A percentile compares a stretch with the other conserved stretches of the same genome.
Evolutionary conservation across 2,797 vertebrate species (phyloP).

Genomic region (Epinephelus malabaricus): DNA sequence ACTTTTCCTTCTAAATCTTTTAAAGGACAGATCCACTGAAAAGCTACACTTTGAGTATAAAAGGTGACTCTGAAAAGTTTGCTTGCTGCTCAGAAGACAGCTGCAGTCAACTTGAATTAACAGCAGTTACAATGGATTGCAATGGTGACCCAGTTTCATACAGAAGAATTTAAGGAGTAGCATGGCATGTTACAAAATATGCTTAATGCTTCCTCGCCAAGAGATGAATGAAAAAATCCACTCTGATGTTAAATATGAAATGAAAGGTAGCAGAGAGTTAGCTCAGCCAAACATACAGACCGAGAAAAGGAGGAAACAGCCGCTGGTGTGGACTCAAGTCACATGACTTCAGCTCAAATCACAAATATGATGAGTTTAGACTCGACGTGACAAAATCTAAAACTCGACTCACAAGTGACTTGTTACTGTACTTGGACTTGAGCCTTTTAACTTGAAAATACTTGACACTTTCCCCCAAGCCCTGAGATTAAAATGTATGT

Average conservation of each 20-base stretch:
- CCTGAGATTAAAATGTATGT: too few species aligned
- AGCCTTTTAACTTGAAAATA: too few species aligned
- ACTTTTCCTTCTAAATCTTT: background rate
- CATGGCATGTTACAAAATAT: background rate
- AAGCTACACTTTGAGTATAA: background rate
- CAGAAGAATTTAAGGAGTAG: background rate
- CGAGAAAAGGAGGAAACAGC: background rate
- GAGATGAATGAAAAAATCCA: background rate
- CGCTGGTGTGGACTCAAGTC: background rate
- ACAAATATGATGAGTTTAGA: too few species aligned
- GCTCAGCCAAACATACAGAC: background rate
- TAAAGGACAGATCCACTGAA: background rate
- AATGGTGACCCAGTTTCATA: conserved; percentile 27
- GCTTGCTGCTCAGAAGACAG: background rate
- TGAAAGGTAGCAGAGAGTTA: background rate
- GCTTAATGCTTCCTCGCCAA: background rate
- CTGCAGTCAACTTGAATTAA: background rate
- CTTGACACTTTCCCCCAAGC: too few species aligned
- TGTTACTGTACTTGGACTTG: too few species aligned
- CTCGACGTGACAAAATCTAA: too few species aligned
- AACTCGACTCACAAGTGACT: too few species aligned
- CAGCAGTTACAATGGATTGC: background rate
- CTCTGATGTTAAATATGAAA: conserved; percentile 17
- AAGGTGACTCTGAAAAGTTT: background rate
- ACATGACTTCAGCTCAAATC: too few species aligned